phyloP scores from a whole-genome alignment of 2,113 vertebrate genomes.

The Ochotona princeps region DNA sequence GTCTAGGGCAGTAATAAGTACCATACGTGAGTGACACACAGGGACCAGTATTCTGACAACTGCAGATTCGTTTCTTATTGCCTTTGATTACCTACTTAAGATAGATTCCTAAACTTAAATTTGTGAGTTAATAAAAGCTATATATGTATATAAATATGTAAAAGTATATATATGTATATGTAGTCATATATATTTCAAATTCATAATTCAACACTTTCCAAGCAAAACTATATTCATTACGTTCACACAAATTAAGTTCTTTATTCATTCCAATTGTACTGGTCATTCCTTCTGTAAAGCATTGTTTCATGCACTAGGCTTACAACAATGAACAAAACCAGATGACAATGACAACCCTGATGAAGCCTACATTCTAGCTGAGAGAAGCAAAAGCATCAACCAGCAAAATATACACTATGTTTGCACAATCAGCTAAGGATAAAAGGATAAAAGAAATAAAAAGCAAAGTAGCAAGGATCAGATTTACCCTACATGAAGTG shows the following conservation, averaged over 20 bases:
- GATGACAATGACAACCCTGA: not conserved
- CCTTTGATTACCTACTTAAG: not conserved
- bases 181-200: not conserved
- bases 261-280: not conserved
- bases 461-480: not conserved
- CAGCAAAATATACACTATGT: not conserved
- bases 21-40: too few species aligned
- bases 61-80: not conserved
- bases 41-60: not conserved
- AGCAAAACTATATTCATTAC: not conserved
- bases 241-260: not conserved
- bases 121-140: not conserved
- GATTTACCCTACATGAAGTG: not conserved
- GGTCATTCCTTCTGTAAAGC: not conserved
- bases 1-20: not conserved
- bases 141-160: not conserved
- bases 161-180: not conserved
- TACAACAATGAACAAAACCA: not conserved
- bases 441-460: not conserved
- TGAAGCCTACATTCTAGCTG: not conserved
- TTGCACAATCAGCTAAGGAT: not conserved
- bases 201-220: not conserved
- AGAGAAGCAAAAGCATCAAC: not conserved
- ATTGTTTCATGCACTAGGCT: not conserved
- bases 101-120: constrained; percentile 20